A percentile compares a stretch with the other conserved stretches of the same genome.
Conservation (phyloP, 2,888 invertebrate genomes). For the Serripes groenlandicus region DNA sequence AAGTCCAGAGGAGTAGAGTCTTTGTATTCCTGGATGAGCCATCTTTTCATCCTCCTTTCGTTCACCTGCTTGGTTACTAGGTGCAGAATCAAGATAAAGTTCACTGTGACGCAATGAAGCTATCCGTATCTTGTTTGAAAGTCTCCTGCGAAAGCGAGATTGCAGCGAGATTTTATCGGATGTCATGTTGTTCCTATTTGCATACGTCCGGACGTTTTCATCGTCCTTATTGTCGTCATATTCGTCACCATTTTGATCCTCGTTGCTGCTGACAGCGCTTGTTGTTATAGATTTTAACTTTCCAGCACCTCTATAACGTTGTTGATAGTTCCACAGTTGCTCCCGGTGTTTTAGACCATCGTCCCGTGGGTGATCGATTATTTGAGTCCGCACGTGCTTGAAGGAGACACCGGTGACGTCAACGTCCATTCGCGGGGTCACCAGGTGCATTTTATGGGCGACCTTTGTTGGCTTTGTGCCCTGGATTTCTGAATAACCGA, state of each 20-base stretch:
- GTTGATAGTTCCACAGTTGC: constrained; percentile 67
- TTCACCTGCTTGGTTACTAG: not conserved
- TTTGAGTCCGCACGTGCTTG: constrained; percentile 58
- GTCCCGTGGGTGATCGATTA: constrained; percentile 67
- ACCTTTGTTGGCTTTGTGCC: constrained; percentile 39
- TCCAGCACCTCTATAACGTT: constrained; percentile 60
- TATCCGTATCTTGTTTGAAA: constrained; percentile 41
- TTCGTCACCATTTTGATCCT: not conserved
- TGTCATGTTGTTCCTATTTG: not conserved
- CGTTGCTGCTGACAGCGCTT: not conserved
- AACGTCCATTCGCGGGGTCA: constrained; percentile 63
- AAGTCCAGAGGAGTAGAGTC: constrained; percentile 63
- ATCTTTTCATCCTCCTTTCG: constrained; percentile 35
- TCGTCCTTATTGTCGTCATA: not conserved
- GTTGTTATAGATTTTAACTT: constrained; percentile 20
- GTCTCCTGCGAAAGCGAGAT: constrained; percentile 48
- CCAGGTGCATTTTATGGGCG: constrained; percentile 46
- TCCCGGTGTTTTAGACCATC: constrained; percentile 64
- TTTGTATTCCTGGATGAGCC: constrained; percentile 42
- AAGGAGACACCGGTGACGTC: constrained; percentile 63
- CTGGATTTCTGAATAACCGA: constrained; percentile 44
- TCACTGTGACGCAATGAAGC: constrained; percentile 41
- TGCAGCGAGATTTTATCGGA: constrained; percentile 49
- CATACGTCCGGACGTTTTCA: not conserved
- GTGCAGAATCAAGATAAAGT: constrained; percentile 21